phyloP scores from a whole-genome alignment of 2,113 vertebrate species.

The Mormyrus iriodes region DNA sequence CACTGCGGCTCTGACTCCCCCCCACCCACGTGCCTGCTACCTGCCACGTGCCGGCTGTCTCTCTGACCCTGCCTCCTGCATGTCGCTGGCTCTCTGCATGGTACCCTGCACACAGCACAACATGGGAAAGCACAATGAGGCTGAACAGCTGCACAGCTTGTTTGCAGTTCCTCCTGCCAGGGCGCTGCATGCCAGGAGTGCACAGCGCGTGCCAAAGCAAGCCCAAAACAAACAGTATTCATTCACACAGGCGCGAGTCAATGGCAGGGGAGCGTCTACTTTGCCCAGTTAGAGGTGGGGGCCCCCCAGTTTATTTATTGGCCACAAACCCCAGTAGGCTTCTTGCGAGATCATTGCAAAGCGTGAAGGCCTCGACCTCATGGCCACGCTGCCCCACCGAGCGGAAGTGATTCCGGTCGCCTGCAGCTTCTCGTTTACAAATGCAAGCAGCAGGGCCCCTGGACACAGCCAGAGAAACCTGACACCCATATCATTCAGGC shows the following conservation, averaged over 20 bases:
- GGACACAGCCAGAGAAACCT: background rate
- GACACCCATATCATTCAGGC: background rate
- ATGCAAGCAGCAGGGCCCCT: background rate
- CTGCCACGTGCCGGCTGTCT: no score
- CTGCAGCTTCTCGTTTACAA: background rate
- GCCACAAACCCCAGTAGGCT: background rate
- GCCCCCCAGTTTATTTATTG: background rate
- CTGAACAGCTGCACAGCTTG: background rate
- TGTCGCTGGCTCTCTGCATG: no score
- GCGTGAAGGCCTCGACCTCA: background rate
- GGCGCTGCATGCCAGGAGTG: background rate
- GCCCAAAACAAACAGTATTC: background rate
- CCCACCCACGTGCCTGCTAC: background rate
- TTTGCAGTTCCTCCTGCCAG: background rate
- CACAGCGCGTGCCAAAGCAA: background rate
- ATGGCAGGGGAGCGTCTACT: background rate
- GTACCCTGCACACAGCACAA: background rate
- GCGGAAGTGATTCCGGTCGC: background rate
- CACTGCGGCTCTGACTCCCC: background rate
- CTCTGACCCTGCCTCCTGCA: background rate
- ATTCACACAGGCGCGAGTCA: background rate
- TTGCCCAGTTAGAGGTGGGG: background rate
- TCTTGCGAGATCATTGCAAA: background rate
- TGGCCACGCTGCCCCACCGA: background rate
- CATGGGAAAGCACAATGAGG: background rate